Evolutionary conservation across 1,140 invertebrate species (phyloP).

Genomic region (Hyles vespertilio): DNA sequence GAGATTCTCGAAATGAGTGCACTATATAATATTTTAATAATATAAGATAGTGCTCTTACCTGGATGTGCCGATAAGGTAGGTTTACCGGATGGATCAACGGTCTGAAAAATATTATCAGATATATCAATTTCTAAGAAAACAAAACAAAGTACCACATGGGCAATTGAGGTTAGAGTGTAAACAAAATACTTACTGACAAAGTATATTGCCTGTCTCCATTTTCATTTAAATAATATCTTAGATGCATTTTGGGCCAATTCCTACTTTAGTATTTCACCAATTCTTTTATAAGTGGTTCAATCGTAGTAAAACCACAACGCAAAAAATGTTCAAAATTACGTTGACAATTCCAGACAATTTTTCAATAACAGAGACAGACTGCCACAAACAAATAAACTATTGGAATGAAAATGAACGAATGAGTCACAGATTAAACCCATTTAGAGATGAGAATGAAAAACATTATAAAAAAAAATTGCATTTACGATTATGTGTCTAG

Average conservation of each 20-base stretch:
- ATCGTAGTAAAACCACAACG: too few species aligned
- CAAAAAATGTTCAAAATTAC: too few species aligned
- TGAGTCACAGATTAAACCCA: too few species aligned
- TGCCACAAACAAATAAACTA: too few species aligned
- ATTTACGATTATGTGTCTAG: too few species aligned
- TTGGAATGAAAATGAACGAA: too few species aligned
- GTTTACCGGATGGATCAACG: slow-evolving; percentile 83
- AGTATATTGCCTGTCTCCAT: slow-evolving; percentile 83
- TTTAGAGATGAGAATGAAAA: too few species aligned
- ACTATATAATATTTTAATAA: not conserved
- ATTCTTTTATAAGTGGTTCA: too few species aligned
- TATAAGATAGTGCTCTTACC: slow-evolving; percentile 58
- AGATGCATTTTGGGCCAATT: slow-evolving; percentile 81
- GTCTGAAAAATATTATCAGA: slow-evolving; percentile 77
- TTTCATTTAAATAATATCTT: slow-evolving; percentile 84
- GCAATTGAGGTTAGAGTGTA: slow-evolving; percentile 13
- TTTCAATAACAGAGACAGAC: too few species aligned
- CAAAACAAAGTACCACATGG: slow-evolving; percentile 15
- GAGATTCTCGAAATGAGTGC: not conserved
- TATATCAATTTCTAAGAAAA: slow-evolving; percentile 10
- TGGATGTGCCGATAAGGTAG: slow-evolving; percentile 93
- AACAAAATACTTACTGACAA: slow-evolving; percentile 77
- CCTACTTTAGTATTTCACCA: too few species aligned
- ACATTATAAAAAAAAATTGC: too few species aligned
- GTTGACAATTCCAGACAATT: too few species aligned